Evolutionary conservation across 2,888 invertebrate genomes (phyloP), one percentile per base, ranked within the genome.

Genomic region (Drosophila neonasuta): DNA sequence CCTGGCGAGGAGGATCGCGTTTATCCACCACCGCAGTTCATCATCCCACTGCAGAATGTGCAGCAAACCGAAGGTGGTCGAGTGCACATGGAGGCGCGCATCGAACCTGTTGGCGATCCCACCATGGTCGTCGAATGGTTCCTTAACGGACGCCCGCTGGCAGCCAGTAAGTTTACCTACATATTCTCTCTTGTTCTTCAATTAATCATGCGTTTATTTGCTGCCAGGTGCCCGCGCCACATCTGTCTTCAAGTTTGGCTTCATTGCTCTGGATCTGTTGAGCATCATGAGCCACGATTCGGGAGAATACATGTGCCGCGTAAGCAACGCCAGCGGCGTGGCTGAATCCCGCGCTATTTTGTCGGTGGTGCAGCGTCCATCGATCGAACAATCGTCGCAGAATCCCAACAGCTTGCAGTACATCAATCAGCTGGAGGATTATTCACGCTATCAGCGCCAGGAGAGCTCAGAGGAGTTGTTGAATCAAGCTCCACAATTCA

Each of bases 61-160:
- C 92, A 95, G 81, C 95, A 96, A 90, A 93, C 94, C 89, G 98
- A 98, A 92, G 97, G 98, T 91, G 97, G 97, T 89, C 95, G 96
- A 90, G 95, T 97, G 88, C 97, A 98, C 92, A 97, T 99, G 93
- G 99, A 99, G 92, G 98, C 98, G 90, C 95, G 97, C 91, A 96
- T 99, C 92, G 96, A 97, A 92, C 99, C 99, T 80, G 96, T 98
- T 88, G 98, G 98, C 79, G 99, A 99, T 92, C 97, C 98, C 74
- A 96, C 95, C 54, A 97, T 99, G 97, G 95, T 95, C 88, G 96
- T 99, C 84, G 97, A 98, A 92, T 99, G 98, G 98, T 97, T 95
- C 90, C 94, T 96, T 89, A 97, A 99, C 91, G 97, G 97, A 87
- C 94, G 94, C 92, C 95, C 96, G 89, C 93, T 99, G 87, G 95